A percentile compares a stretch with the other conserved stretches of the same genome.
These are phyloP conservation scores for Nephrocerus scutellatus DNA, from an alignment of 2,888 invertebrate genomes.

Conservation along the genomic window DNA sequence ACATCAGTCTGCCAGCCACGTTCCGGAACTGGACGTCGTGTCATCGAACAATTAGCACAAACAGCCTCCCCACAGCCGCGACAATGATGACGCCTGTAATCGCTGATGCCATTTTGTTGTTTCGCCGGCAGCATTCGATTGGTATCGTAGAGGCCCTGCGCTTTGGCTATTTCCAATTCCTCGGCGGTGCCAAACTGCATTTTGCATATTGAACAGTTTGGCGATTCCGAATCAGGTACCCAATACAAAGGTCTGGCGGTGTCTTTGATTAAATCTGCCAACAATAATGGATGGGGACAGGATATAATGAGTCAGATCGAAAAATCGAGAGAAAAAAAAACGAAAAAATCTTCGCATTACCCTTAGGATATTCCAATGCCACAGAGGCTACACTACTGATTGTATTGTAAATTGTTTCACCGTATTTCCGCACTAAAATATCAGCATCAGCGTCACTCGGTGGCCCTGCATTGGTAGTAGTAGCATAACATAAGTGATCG, in stretches of 20 bases:
- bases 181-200: constrained; percentile 52
- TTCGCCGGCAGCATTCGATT: too few relatives aligned
- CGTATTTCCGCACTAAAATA: constrained; percentile 56
- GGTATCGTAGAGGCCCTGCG: constrained; percentile 22
- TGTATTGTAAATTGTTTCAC: constrained; percentile 67
- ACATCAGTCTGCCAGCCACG: constrained; percentile 68
- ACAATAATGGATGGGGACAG: too few relatives aligned
- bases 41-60: constrained; percentile 53
- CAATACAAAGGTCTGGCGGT: constrained; percentile 71
- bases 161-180: constrained; percentile 41
- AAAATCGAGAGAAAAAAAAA: too few relatives aligned
- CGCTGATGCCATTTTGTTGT: constrained; percentile 26
- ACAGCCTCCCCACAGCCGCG: constrained; percentile 66
- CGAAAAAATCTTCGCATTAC: too few relatives aligned
- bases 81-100: constrained; percentile 57
- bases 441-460: constrained; percentile 48
- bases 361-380: constrained; percentile 62
- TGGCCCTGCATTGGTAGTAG: constrained; percentile 32
- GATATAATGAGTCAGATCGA: constrained; percentile 19
- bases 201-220: constrained; percentile 59
- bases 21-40: constrained; percentile 60
- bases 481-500: constrained; percentile 25
- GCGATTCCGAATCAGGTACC: constrained; percentile 68
- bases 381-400: constrained; percentile 63
- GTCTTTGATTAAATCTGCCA: constrained; percentile 67